These are phyloP conservation scores for Gonioctena quinquepunctata DNA, from an alignment of 1,140 invertebrate species.

Conservation along the genomic window DNA sequence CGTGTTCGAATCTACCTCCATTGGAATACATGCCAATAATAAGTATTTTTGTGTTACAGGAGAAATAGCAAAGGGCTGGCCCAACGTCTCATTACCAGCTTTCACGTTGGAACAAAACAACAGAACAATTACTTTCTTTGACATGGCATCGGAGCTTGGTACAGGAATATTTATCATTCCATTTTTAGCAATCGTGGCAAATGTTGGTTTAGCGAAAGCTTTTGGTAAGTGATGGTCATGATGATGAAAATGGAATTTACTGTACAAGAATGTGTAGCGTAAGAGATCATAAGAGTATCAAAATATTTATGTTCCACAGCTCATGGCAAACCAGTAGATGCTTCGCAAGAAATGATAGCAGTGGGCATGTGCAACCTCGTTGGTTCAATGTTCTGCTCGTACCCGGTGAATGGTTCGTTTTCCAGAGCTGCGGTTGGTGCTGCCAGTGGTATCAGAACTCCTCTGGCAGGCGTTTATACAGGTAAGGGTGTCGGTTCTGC, in stretches of 20 bases:
- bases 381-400: conserved; percentile 73
- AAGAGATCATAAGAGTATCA: background rate
- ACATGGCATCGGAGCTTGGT: conserved; percentile 70
- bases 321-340: conserved; percentile 60
- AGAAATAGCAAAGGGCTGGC: conserved; percentile 56
- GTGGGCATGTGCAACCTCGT: conserved; percentile 71
- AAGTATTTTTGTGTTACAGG: conserved; percentile 1
- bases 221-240: conserved; percentile 78
- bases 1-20: too few species aligned
- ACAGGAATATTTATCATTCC: conserved; percentile 75
- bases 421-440: conserved; percentile 75
- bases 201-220: conserved; percentile 86
- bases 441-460: conserved; percentile 75
- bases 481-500: too few species aligned
- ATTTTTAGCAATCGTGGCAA: conserved; percentile 81
- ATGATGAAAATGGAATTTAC: too few species aligned
- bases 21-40: too few species aligned
- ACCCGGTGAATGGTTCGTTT: conserved; percentile 75
- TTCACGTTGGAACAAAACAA: conserved; percentile 44
- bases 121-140: conserved; percentile 60
- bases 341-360: conserved; percentile 71
- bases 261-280: too few species aligned
- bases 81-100: conserved; percentile 57
- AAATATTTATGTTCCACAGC: conserved; percentile 49
- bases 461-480: conserved; percentile 70